Conservation (phyloP, 2,888 invertebrate genomes). For the Osmoderma eremita region DNA sequence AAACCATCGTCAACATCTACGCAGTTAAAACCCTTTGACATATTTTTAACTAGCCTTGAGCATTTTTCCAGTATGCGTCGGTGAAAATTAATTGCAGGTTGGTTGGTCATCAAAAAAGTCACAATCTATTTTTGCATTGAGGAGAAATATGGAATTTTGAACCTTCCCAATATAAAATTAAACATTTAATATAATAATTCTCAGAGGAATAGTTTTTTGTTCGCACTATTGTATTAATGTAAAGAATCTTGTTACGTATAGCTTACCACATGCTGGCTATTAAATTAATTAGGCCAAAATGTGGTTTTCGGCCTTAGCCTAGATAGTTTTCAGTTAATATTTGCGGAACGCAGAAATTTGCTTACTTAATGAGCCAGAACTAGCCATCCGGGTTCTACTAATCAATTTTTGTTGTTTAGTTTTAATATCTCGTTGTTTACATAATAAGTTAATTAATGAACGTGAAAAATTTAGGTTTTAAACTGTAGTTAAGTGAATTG, state of each 20-base stretch:
- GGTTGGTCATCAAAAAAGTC: background rate
- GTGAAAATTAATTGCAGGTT: constrained; percentile 2
- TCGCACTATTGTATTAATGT: too few species aligned
- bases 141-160: too few species aligned
- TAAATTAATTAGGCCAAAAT: constrained; percentile 28
- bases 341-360: constrained; percentile 22
- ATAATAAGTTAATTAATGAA: constrained; percentile 15
- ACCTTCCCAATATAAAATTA: too few species aligned
- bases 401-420: constrained; percentile 1
- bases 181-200: too few species aligned
- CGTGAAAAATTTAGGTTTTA: background rate
- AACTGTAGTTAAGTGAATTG: too few species aligned
- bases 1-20: background rate
- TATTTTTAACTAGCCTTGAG: constrained; percentile 5
- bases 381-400: constrained; percentile 9
- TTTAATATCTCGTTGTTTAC: background rate
- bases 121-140: too few species aligned
- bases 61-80: background rate
- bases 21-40: constrained; percentile 6
- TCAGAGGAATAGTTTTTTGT: too few species aligned
- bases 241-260: background rate
- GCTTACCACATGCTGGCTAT: constrained; percentile 8
- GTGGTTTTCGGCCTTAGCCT: constrained; percentile 13
- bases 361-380: constrained; percentile 14
- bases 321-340: constrained; percentile 23